Conservation (phyloP, 2,888 invertebrate species). For the Listrodromus nycthemerus region DNA sequence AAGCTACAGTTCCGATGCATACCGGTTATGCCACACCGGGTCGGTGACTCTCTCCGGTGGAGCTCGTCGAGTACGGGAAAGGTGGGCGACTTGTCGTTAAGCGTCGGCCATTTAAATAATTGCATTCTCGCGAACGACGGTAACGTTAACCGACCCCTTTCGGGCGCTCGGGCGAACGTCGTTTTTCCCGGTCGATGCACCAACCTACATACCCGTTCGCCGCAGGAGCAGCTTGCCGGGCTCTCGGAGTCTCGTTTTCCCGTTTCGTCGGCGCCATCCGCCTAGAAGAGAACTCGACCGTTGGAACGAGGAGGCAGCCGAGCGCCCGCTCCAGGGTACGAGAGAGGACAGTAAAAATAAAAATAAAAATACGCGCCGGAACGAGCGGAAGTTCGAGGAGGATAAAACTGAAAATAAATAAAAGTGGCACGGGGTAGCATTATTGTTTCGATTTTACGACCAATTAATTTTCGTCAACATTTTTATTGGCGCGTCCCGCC, state of each 20-base stretch:
- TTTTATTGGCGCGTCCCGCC: constrained; percentile 22
- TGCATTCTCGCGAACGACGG: constrained; percentile 63
- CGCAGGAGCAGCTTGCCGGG: constrained; percentile 30
- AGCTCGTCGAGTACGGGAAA: constrained; percentile 31
- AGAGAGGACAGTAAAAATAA: constrained; percentile 10
- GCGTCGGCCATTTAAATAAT: constrained; percentile 66
- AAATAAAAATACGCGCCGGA: constrained; percentile 1
- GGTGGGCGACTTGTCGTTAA: constrained; percentile 57
- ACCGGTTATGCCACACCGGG: constrained; percentile 11
- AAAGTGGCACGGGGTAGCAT: constrained; percentile 59
- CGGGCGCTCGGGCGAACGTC: constrained; percentile 31
- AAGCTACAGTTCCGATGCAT: constrained; percentile 3
- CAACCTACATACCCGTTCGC: constrained; percentile 4
- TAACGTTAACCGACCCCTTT: constrained; percentile 57
- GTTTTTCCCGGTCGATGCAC: constrained; percentile 53
- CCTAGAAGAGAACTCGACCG: constrained; percentile 24
- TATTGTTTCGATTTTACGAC: constrained; percentile 76
- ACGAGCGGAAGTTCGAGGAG: constrained; percentile 27
- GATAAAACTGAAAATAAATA: constrained; percentile 29
- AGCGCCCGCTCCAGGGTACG: not conserved
- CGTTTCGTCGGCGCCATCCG: constrained; percentile 26
- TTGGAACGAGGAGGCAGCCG: constrained; percentile 12
- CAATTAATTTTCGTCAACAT: constrained; percentile 78
- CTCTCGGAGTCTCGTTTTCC: constrained; percentile 39
- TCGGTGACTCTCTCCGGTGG: constrained; percentile 5